These are phyloP conservation scores for Heliconius charithonia DNA, from an alignment of 2,888 invertebrate species.

Conservation along the genomic window DNA sequence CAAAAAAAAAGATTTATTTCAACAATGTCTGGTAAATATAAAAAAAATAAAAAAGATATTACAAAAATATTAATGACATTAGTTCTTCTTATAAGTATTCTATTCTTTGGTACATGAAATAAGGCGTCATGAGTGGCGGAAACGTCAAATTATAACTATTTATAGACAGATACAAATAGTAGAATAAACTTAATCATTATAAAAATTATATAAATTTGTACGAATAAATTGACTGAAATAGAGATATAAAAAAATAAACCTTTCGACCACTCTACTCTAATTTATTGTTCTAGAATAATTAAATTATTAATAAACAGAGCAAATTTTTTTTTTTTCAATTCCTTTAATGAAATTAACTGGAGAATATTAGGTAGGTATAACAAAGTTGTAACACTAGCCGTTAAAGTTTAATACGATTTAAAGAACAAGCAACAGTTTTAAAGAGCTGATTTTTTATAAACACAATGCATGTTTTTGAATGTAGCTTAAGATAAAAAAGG, in stretches of 20 bases:
- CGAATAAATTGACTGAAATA: constrained; percentile 25
- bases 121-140: constrained; percentile 39
- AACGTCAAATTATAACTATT: constrained; percentile 4
- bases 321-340: background rate
- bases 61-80: constrained; percentile 8
- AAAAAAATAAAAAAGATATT: background rate
- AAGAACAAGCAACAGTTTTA: background rate
- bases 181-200: constrained; percentile 12
- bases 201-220: constrained; percentile 26
- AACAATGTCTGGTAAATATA: constrained; percentile 5
- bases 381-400: no score
- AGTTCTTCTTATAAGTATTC: constrained; percentile 3
- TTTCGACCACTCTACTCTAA: background rate
- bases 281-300: background rate
- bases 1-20: background rate
- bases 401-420: no score
- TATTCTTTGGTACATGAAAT: constrained; percentile 45
- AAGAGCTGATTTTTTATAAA: background rate
- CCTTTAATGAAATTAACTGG: background rate
- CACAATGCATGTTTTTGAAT: background rate
- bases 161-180: background rate
- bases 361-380: background rate
- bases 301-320: background rate
- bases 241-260: background rate
- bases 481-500: background rate